Evolutionary conservation across 2,888 invertebrate species (phyloP), one percentile per base, ranked within the genome.

Genomic region (Heteropelma amictum): DNA sequence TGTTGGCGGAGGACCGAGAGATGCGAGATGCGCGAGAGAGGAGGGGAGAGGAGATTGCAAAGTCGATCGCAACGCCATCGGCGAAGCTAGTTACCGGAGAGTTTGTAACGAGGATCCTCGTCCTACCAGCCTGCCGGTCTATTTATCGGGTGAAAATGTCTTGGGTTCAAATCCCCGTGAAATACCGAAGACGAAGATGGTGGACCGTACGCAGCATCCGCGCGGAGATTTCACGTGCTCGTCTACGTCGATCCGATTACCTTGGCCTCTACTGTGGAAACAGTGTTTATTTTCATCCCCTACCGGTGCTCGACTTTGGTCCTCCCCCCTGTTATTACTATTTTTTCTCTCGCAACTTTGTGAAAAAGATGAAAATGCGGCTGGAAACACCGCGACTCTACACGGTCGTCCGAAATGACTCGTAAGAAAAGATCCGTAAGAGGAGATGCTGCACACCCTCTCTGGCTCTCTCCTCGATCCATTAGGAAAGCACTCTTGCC

Each of bases 141-240:
- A 89, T 88, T 88, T 88, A 89, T 89, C 83, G 88, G 87, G 88
- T 86, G 89, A 89, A 88, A 89, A 89, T 89, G 88, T 89, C 88
- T 88, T 88, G 83, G 84, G 84, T 79, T 84, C 84, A 88, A 88
- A 89, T 88, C 89, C 86, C 88, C 89, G 88, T 88, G 85, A 89
- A 89, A 88, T 88, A 83, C 85, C 82, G 80, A 51, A 54, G 77
- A 40, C n/a, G 45, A 21, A 45, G 33, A 47, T 81, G 75, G 78
- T 78, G 79, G 72, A 69, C 78, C 79, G 53, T 63, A 6, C 60
- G 35, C 61, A 58, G 60, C 63, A n/a, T n/a, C n/a, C n/a, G n/a
- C n/a, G n/a, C n/a, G n/a, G n/a, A n/a, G n/a, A n/a, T n/a, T n/a
- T n/a, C n/a, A n/a, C n/a, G n/a, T n/a, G n/a, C n/a, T n/a, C n/a